Evolutionary conservation across 2,113 vertebrate genomes (phyloP), one percentile per base, ranked within the genome.

Genomic region (Acinonyx jubatus): DNA sequence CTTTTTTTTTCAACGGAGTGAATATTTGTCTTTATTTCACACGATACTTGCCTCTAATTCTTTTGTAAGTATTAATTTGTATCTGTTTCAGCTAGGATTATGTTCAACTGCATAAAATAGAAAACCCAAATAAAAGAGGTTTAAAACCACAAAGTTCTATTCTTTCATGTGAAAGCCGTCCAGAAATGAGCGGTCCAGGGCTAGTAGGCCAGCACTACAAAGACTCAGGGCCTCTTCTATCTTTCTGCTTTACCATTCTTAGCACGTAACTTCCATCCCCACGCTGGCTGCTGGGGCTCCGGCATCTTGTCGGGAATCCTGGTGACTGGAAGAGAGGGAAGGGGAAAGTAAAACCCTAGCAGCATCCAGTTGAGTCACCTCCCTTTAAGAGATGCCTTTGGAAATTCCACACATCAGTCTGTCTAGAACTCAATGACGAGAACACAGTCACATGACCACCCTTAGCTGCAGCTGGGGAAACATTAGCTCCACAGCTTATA

Each of bases 1-100:
- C 68, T 38, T 5, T 63, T 84, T n/a, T 96, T 89, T 88, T 3
- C 81, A 73, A 27, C 21, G 61, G 31, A 33, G 94, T 2, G 11
- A 69, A 74, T 84, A 95, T 96, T 97, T 96, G 92, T 10, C 82
- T 96, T 89, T 89, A 68, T 97, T 93, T 84, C 74, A 95, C 76
- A 94, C 92, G 90, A 61, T 4, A 89, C 8, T 87, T 84, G 45
- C 84, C 93, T 65, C 68, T 61, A 14, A 65, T 96, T 97, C 61
- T 97, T 96, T 85, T 88, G 71, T 57, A 81, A 74, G 29, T 89
- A 86, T 92, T 97, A 89, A 95, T 97, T 73, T 97, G 13, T 92
- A 87, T 71, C 27, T 92, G 45, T 90, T 89, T 97, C 96, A 96
- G 57, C 21, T 27, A 91, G 94, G 82, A 29, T 73, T 80, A n/a